Evolutionary conservation across 1,140 invertebrate species (phyloP), one percentile per base, ranked within the genome.

Genomic region (Microplitis demolitor): DNA sequence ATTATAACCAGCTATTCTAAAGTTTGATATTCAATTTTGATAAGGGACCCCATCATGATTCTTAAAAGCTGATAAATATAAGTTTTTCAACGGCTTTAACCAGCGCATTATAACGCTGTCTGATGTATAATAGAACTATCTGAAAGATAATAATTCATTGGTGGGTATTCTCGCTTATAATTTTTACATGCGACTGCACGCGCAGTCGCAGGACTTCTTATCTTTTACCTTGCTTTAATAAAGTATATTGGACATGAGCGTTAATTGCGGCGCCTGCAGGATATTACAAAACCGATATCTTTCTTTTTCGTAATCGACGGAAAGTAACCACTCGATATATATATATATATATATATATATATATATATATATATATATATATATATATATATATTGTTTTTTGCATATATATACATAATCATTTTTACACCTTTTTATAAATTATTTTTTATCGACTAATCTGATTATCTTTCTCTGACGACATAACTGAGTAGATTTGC

Each of bases 241-340:
- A 76, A 77, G 72, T 74, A 71, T 53, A 61, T 13, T 39, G 33
- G 14, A 37, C 4, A 51, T 63, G 67, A 67, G 77, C 74, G 73
- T 73, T 79, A 79, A 79, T 79, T 79, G 58, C 61, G 67, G 50
- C 67, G 72, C 60, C 66, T 39, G 45, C 5, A 69, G 37, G 74
- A 63, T 73, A 58, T 79, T 78, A 69, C 75, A 73, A 78, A 78
- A 79, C 63, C 74, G 66, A 78, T 24, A 24, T 76, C 72, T 71
- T 72, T 71, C 75, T 77, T 77, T 79, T 77, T 77, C 70, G 76
- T 75, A 74, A 79, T 79, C 74, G 16, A 33, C 9, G 14, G 35
- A 35, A 66, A 35, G 62, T 64, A 31, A 45, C 39, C 11, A 62
- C 14, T 64, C 16, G 16, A 58, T 69, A 60, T 33, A 4, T n/a